phyloP scores from a whole-genome alignment of 2,797 vertebrate species.

The Crenichthys baileyi region DNA sequence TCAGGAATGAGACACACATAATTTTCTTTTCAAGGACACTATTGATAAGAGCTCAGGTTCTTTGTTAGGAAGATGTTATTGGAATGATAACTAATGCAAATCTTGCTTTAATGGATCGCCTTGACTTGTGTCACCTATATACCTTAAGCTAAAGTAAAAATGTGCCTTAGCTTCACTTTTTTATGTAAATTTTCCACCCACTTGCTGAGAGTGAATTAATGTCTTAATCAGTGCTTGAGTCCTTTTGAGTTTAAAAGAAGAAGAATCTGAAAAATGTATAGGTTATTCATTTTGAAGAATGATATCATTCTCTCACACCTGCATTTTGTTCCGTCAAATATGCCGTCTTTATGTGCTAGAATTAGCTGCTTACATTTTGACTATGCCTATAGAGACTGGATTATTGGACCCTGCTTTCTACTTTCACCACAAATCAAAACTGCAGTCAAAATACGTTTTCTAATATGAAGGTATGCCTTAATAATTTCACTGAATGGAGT shows the following conservation, averaged over 20 bases:
- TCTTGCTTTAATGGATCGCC: conserved; percentile 34
- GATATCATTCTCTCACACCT: neutral
- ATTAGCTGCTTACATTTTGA: conserved; percentile 12
- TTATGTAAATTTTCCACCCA: conserved; percentile 15
- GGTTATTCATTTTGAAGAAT: conserved; percentile 11
- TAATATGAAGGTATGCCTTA: conserved; percentile 19
- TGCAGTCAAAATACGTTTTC: conserved; percentile 10
- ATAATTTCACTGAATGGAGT: neutral
- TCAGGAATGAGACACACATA: conserved; percentile 25
- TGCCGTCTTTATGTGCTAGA: neutral
- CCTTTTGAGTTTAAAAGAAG: conserved; percentile 15
- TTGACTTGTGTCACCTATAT: conserved; percentile 25
- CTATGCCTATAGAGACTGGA: conserved; percentile 4
- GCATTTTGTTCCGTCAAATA: conserved; percentile 10
- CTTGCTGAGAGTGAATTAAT: conserved; percentile 12
- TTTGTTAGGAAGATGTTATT: conserved; percentile 34
- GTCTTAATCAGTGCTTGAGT: conserved; percentile 2
- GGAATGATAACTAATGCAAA: conserved; percentile 32
- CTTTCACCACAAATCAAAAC: conserved; percentile 23
- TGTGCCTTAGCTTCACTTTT: conserved; percentile 14
- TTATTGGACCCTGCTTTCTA: conserved; percentile 35
- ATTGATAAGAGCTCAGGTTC: conserved; percentile 38
- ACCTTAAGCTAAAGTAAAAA: conserved; percentile 22
- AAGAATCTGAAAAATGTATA: conserved; percentile 20
- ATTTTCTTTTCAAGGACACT: conserved; percentile 32